Base-by-base conservation (phyloP, 2,113 vertebrate species). In the Podarcis raffonei region DNA sequence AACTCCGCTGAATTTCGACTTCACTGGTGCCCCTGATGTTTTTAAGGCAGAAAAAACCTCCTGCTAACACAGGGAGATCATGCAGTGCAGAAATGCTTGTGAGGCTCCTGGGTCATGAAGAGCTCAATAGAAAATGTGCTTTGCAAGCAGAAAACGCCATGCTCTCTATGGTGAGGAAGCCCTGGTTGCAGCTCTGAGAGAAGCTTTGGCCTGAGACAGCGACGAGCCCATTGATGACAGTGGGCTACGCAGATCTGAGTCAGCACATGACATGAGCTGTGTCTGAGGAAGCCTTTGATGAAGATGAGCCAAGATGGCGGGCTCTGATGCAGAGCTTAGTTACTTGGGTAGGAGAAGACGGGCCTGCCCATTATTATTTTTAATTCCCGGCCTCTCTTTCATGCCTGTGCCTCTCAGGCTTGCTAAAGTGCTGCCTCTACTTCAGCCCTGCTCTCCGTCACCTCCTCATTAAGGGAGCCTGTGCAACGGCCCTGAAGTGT, bases 371-470 rank as follows among this genome's bases (percentile, higher is more conserved):
- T 81, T 81, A 75, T 83, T 12, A 12, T 53, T 53, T 53, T 53
- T 53, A 53, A 80, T 35, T 32, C 20, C 23, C 42, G 65, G 22
- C 22, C 23, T 57, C 18, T 79, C 48, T 48, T 66, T n/a, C 30
- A 75, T 12, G 3, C 57, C 30, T 1, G 68, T 12, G 3, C 57
- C 30, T 1, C 57, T 57, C 53, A 39, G 27, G 12, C 69, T 27
- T 1, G 68, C 96, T 91, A 97, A 59, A 95, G 74, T 27, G 75
- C 88, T 86, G 91, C 93, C 37, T 95, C 93, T 0, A 20, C 74
- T 85, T 96, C 94, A 82, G 69, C 80, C 84, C 82, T 90, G 89
- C 79, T 89, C 68, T 87, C 87, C 48, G 92, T 92, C 82, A 48
- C 68, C 79, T 62, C 59, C 16, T 87, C 75, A 27, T 82, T 35